Base-by-base conservation (phyloP, 2,113 vertebrate genomes). In the Zapornia atra region DNA sequence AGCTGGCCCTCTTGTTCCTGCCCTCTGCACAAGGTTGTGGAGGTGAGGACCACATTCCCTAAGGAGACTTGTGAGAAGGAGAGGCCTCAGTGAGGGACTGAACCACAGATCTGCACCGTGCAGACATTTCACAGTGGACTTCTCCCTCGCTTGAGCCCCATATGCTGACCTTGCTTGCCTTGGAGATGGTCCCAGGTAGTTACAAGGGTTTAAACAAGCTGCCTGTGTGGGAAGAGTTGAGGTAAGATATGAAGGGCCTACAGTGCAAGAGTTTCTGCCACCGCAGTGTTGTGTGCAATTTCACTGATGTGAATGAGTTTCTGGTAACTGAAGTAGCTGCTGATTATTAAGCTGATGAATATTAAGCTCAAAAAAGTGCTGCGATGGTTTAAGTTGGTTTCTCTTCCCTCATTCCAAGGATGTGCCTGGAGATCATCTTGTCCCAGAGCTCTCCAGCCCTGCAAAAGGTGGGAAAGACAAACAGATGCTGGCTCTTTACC, bases 191-290 rank as follows among this genome's bases (percentile, higher is more conserved):
- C 51, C 25, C 33, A 70, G 19, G 28, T 36, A 81, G 60, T 50
- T 40, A 77, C n/a, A 83, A 63, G 50, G 29, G 9, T 92, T 96
- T 88, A 93, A 90, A 90, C 78, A 36, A 66, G 50, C 59, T 86
- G 33, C 44, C 48, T 11, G 17, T 0, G 0, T 57, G 64, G 22
- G 29, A 83, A 53, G 80, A 75, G 50, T 38, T 78, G 63, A 50
- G 17, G 22, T 28, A 42, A 34, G 20, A 51, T 54, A 36, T 80
- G 20, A 72, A 44, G 0, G 11, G 77, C 22, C 19, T 12, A 17
- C 51, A 72, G 18, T 19, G 42, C 4, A 5, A 71, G 59, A 42
- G 28, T 34, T 79, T 56, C 60, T 78, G 57, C 36, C 65, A 50
- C 17, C 54, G 3, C 61, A 11, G 73, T 61, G 93, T 50, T 15